Base-by-base conservation (phyloP, 2,113 vertebrate species). In the Dipodomys merriami region DNA sequence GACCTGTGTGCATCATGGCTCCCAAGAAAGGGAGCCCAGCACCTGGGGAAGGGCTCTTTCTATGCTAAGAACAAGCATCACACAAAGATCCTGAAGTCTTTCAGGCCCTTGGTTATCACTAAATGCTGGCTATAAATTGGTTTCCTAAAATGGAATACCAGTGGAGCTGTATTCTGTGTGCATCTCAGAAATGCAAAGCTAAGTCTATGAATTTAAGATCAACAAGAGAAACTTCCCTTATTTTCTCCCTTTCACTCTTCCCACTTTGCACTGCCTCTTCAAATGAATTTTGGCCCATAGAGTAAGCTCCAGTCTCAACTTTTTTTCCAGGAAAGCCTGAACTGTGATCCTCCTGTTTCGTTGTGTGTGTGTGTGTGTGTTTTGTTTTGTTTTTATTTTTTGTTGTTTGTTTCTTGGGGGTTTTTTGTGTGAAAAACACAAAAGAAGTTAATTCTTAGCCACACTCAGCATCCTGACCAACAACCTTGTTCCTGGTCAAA, bases 141-240 rank as follows among this genome's bases (percentile, higher is more conserved):
- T 22, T 83, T 49, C 76, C 80, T 74, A 23, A 57, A 25, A 46
- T 0, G 13, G 25, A 85, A 46, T n/a, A 1, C 10, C 9, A 3
- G 10, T 0, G 6, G 60, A 64, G 67, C 4, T 1, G 33, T 2
- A 2, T 12, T 46, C 11, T 1, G 0, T 5, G 6, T 22, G n/a
- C 2, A 8, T n/a, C 25, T 60, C 6, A 46, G 77, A 87, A 33
- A 90, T 27, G 23, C 29, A 73, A 44, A 60, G 13, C 8, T 33
- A 87, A 83, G 33, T 1, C 1, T 4, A 8, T 30, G 20, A 49
- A 25, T 44, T 18, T 44, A 69, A 88, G 79, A 79, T 10, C 25
- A 79, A 27, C 6, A 6, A 29, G 15, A 79, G 20, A 20, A 44
- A 2, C 46, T 23, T 27, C 33, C 57, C 77, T 53, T 12, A 35